Evolutionary conservation across 2,797 vertebrate species (phyloP).

Genomic region (Chelon auratus): DNA sequence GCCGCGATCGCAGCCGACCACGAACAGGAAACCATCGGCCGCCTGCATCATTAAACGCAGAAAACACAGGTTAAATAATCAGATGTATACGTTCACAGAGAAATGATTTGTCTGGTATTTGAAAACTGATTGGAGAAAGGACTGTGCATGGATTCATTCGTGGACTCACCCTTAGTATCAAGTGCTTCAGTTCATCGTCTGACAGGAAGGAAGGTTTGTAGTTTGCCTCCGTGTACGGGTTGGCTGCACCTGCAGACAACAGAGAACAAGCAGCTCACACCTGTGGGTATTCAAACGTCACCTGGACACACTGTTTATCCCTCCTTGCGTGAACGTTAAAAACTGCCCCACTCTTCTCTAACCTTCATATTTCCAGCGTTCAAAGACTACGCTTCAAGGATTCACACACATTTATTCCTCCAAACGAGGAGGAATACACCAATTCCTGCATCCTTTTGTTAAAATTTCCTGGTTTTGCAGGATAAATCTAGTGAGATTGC

Average conservation of each 20-base stretch:
- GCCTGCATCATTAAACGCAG: slow-evolving; percentile 83
- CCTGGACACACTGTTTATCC: not conserved
- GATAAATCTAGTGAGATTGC: too few relatives aligned
- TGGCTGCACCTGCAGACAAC: slow-evolving; percentile 89
- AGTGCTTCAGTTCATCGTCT: slow-evolving; percentile 97
- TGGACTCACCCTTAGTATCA: slow-evolving; percentile 93
- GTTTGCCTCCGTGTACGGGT: slow-evolving; percentile 98
- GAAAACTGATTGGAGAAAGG: too few relatives aligned
- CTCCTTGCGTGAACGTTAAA: too few relatives aligned
- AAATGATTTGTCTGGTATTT: too few relatives aligned
- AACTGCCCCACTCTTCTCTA: too few relatives aligned
- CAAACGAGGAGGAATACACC: too few relatives aligned
- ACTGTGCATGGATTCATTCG: not conserved
- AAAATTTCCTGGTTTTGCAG: too few relatives aligned
- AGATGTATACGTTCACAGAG: not conserved
- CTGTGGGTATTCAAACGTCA: not conserved
- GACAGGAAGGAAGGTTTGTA: slow-evolving; percentile 99
- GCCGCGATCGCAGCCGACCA: slow-evolving; percentile 98
- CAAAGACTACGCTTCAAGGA: too few relatives aligned
- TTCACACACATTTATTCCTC: too few relatives aligned
- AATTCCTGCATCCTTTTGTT: too few relatives aligned
- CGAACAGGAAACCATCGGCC: slow-evolving; percentile 98
- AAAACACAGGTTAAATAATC: slow-evolving; percentile 4
- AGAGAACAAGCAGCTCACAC: slow-evolving; percentile 23
- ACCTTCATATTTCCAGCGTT: too few relatives aligned